phyloP scores from a whole-genome alignment of 2,113 vertebrate genomes.

The Sinocyclocheilus maitianheensis region DNA sequence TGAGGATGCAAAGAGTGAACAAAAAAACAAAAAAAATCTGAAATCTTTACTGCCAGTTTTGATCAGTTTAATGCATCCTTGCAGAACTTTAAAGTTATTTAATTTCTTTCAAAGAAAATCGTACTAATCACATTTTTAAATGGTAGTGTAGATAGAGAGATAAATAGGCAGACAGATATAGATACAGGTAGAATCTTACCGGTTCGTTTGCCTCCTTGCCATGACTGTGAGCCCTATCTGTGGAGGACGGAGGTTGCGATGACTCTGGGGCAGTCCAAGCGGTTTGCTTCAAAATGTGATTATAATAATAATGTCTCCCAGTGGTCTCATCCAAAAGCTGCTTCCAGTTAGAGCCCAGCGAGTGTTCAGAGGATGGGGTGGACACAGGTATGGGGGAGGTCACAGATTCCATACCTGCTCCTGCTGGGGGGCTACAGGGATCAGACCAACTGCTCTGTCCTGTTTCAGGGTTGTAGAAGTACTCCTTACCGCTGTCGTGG shows the following conservation, averaged over 20 bases:
- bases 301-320: conserved; percentile 83
- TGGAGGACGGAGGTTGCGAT: neutral
- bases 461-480: conserved; percentile 81
- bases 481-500: conserved; percentile 73
- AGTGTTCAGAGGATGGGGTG: conserved; percentile 33
- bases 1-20: conserved; percentile 54
- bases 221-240: neutral
- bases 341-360: conserved; percentile 74
- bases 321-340: conserved; percentile 78
- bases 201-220: conserved; percentile 35
- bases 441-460: conserved; percentile 83
- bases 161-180: no score
- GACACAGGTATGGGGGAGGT: conserved; percentile 42
- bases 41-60: neutral
- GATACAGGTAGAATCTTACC: conserved; percentile 53
- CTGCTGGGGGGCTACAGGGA: conserved; percentile 64
- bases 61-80: neutral
- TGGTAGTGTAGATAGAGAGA: no score
- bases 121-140: no score
- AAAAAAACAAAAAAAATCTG: neutral
- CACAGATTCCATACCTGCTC: conserved; percentile 38
- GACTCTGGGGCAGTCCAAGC: conserved; percentile 76
- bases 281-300: conserved; percentile 76
- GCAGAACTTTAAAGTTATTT: neutral
- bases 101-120: neutral